Percentiles rank a stretch among this genome's conserved stretches.
phyloP scores from a whole-genome alignment of 2,888 invertebrate genomes.

The Lymantria dispar region DNA sequence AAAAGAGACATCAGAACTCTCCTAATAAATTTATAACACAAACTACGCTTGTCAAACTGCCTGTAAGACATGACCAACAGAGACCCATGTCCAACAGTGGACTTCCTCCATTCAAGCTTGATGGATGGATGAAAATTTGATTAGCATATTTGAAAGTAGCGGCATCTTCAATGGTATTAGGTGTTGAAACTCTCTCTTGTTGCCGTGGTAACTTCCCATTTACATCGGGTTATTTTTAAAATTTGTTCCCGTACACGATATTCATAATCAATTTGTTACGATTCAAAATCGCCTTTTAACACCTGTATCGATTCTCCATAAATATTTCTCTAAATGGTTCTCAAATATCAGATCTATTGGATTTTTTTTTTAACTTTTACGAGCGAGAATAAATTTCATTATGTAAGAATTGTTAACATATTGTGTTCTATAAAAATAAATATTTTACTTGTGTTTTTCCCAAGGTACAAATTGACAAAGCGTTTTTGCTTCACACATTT shows the following conservation, averaged over 20 bases:
- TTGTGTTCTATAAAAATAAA: conserved; percentile 21
- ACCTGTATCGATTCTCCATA: conserved; percentile 28
- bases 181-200: conserved; percentile 22
- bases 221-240: conserved; percentile 40
- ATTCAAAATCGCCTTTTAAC: conserved; percentile 43
- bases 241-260: conserved; percentile 47
- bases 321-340: conserved; percentile 20
- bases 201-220: conserved; percentile 40
- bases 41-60: too few relatives aligned
- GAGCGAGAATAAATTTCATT: conserved; percentile 14
- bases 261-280: conserved; percentile 55
- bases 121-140: conserved; percentile 4
- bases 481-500: conserved; percentile 35
- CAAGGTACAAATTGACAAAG: conserved; percentile 29
- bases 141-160: conserved; percentile 13
- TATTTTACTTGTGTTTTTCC: conserved; percentile 24
- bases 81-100: too few relatives aligned
- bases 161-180: conserved; percentile 19
- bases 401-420: conserved; percentile 13
- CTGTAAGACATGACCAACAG: too few relatives aligned
- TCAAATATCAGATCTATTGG: conserved; percentile 8
- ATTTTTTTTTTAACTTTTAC: conserved; percentile 15
- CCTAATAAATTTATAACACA: too few relatives aligned
- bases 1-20: too few relatives aligned
- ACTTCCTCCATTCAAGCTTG: too few relatives aligned